Conservation (phyloP, 2,113 vertebrate species). For the Excalfactoria chinensis region DNA sequence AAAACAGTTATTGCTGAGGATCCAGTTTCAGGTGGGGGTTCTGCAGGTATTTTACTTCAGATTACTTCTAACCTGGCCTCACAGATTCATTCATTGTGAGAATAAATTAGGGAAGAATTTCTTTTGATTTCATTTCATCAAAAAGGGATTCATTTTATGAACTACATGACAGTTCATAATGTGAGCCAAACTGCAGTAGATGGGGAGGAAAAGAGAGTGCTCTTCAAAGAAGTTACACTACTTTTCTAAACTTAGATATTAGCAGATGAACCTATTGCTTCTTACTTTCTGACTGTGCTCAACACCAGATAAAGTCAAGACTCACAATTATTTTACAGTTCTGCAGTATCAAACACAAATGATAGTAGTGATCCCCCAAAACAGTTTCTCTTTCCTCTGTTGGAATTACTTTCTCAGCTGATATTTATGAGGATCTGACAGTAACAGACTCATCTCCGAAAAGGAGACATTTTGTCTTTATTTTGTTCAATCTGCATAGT, state of each 20-base stretch:
- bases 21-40: not conserved
- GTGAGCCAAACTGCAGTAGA: not conserved
- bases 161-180: not conserved
- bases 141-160: not conserved
- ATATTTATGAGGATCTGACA: not conserved
- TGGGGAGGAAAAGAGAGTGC: not conserved
- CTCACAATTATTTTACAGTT: not conserved
- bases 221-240: not conserved
- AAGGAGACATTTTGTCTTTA: not conserved
- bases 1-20: not conserved
- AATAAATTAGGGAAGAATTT: not conserved
- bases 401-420: not conserved
- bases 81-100: not conserved
- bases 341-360: not conserved
- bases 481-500: not conserved
- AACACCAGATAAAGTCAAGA: not conserved
- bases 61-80: not conserved
- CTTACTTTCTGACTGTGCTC: not conserved
- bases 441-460: not conserved
- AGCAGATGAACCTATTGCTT: not conserved
- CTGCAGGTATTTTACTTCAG: not conserved
- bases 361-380: not conserved
- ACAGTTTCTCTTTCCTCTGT: not conserved
- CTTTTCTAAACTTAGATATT: not conserved
- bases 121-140: not conserved